These are phyloP conservation scores for Thereuonema tuberculata DNA, from an alignment of 1,140 invertebrate species.

Conservation along the genomic window DNA sequence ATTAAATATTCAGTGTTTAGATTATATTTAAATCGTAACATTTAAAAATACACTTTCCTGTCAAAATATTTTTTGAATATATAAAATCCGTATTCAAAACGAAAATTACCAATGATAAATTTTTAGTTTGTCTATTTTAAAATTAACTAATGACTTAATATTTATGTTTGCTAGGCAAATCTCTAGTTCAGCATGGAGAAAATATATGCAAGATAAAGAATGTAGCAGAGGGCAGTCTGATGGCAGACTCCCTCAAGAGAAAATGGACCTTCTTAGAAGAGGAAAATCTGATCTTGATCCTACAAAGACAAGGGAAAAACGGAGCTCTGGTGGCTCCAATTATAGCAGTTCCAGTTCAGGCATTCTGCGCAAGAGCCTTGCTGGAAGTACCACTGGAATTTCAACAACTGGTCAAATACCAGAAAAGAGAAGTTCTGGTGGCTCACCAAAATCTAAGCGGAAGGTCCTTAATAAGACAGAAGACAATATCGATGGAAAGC, in stretches of 20 bases:
- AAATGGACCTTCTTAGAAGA: constrained; percentile 18
- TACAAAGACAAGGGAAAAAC: constrained; percentile 12
- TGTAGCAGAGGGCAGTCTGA: constrained; percentile 15
- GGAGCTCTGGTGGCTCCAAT: neutral
- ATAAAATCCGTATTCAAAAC: no score
- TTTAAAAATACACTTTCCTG: no score
- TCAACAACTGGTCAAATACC: neutral
- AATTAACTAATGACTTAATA: no score
- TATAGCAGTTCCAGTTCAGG: neutral
- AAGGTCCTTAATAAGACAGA: neutral
- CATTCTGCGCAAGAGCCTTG: constrained; percentile 1
- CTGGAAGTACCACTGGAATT: neutral
- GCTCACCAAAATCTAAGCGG: constrained; percentile 9
- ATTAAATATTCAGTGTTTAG: no score
- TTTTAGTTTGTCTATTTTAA: no score
- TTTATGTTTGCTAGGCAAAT: constrained; percentile 34
- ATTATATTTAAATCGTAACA: no score
- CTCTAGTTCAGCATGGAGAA: constrained; percentile 43
- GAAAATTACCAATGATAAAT: no score
- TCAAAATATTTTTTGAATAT: no score
- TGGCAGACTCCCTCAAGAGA: constrained; percentile 17
- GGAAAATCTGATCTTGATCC: constrained; percentile 22
- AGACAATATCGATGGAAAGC: neutral
- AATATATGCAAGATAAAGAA: constrained; percentile 37
- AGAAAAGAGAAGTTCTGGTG: neutral